Evolutionary conservation across 2,888 invertebrate species (phyloP).

Genomic region (Lasiommata megera): DNA sequence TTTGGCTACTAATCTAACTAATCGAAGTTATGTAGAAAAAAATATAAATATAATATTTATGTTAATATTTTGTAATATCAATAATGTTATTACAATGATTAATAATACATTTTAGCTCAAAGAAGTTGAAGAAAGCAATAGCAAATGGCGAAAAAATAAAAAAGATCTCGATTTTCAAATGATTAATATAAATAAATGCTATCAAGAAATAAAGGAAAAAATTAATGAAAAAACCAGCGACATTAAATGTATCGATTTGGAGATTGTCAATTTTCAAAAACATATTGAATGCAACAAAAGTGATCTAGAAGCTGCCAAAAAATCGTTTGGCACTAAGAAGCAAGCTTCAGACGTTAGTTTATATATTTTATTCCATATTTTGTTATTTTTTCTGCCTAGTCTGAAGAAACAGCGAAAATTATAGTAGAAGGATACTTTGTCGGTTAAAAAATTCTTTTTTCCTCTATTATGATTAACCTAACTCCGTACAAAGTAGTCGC

Average conservation of each 20-base stretch:
- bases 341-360: conserved; percentile 53
- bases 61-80: no score
- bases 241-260: conserved; percentile 49
- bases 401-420: no score
- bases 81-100: no score
- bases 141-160: conserved; percentile 63
- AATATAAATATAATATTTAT: no score
- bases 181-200: conserved; percentile 45
- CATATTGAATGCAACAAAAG: conserved; percentile 49
- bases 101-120: conserved; percentile 45
- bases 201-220: conserved; percentile 52
- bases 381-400: neutral
- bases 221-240: conserved; percentile 57
- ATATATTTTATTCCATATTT: neutral
- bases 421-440: no score
- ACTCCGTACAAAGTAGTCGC: no score
- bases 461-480: no score
- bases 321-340: conserved; percentile 44
- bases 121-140: conserved; percentile 50
- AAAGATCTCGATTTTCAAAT: conserved; percentile 60
- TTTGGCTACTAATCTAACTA: no score
- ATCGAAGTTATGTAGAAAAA: no score
- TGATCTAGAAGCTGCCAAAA: conserved; percentile 43
- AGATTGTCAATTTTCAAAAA: conserved; percentile 50
- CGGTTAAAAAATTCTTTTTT: no score